Base-by-base conservation (phyloP, 2,113 vertebrate genomes). In the Suricata suricatta region DNA sequence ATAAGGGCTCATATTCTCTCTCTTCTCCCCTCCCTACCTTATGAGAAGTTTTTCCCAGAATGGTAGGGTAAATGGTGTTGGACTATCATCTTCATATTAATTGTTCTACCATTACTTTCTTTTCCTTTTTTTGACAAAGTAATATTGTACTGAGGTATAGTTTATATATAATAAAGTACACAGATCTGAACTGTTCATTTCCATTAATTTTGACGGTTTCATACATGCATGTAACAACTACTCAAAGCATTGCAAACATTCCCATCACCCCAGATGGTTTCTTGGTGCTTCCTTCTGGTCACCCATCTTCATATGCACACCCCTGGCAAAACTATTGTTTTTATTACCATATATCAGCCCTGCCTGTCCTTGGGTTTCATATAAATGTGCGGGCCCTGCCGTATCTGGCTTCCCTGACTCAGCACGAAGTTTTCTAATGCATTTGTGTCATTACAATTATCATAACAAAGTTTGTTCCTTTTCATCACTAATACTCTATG, bases 131-230 rank as follows among this genome's bases (percentile, higher is more conserved):
- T 79, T 35, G 80, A 69, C 13, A 69, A 38, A 76, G n/a, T 57
- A 72, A 47, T 54, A 50, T 15, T 74, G 7, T 88, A 50, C 12
- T 17, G 17, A 29, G 13, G 1, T 57, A 44, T 44, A 44, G 71
- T 72, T 68, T 57, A 66, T 31, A 31, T 38, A 6, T 57, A 71
- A 50, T 57, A 64, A 82, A 89, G 54, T 63, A 9, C 21, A 54
- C 25, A 77, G 50, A 33, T 71, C 14, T 81, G 85, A 74, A 23
- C 64, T 50, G 29, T 72, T 52, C 23, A 31, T 13, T 57, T 91
- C 35, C 35, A 35, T 82, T 38, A 25, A 64, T 87, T 97, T 80
- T 89, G 33, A 84, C 16, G 77, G 47, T 31, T 68, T 66, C 71
- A 54, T 44, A 12, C 5, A n/a, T 52, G 5, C 0, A 1, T 64